Base-by-base conservation (phyloP, 2,888 invertebrate species). In the Pristionchus maxplancki region DNA sequence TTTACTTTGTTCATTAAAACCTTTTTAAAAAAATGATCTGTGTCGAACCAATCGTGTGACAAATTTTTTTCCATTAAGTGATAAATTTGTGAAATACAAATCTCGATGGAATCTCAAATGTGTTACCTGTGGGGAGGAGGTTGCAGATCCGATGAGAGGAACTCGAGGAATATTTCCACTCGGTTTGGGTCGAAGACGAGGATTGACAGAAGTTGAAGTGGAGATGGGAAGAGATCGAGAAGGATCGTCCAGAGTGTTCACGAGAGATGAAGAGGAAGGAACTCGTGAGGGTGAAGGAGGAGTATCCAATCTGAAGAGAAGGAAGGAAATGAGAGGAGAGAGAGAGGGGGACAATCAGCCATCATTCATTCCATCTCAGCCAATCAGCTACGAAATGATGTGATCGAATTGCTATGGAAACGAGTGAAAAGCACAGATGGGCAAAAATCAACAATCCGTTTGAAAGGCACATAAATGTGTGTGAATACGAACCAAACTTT, bases 151-250 rank as follows among this genome's bases (percentile, higher is more conserved):
- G 20, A 85, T 85, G 64, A 64, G 85, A 0, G 85, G 62, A 15
- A 89, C 93, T 94, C 78, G n/a, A 0, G 89, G 87, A 20, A 91
- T 81, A 94, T 58, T 91, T 9, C 91, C 87, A n/a, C 90, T 90
- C 20, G 94, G 92, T 89, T 94, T 94, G 15, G 94, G 94, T 37
- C 94, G 90, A n/a, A 94, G 91, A 15, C 94, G 90, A 5, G 94
- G 94, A 89, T 93, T 93, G 44, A 94, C 94, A 8, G 94, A 93
- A 9, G 94, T 94, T 5, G 93, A 92, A 20, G 74, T 50, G 20
- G 88, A 88, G 20, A 50, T 53, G 83, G 81, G 81, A n/a, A 87
- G 67, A 71, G 82, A 53, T 34, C 83, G 83, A 34, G 83, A 24
- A 15, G 83, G 58, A 37, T 50, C 50, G 34, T 83, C 83, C 6